Evolutionary conservation across 2,888 invertebrate species (phyloP), one percentile per base, ranked within the genome.

Genomic region (Cenopis cana): DNA sequence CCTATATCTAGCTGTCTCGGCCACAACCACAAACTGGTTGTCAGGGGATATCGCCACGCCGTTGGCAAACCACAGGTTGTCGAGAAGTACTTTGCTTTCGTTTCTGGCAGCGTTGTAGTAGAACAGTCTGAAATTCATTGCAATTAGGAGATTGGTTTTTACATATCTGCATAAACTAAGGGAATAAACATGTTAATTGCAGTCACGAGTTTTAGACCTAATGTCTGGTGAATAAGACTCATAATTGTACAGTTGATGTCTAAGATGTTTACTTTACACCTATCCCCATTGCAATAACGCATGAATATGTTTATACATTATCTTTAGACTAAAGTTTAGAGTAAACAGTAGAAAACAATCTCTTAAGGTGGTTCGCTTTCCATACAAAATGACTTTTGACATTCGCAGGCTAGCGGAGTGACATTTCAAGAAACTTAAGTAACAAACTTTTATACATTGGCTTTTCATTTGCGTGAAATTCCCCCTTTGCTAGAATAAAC

Each of bases 11-110:
- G 87, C 82, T 0, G 96, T 95, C 89, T 99, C 99, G 1, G 95
- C 89, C 0, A 98, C 95, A 33, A 99, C 87, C 3, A 99, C 84
- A 81, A 96, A 98, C 73, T 97, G 95, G 84, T 97, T 96, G 81
- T 98, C 96, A 6, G 96, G 95, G 14, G 98, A 97, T 0, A 99
- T 81, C 64, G 94, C 95, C 29, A 99, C 87, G 17, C 99, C 99
- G 88, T 99, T 99, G 0, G 99, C 94, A 88, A 99, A 98, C 86
- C 95, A 95, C 0, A 99, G 81, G 59, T 96, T 94, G 74, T 96
- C 95, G 0, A 97, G 82, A 36, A 99, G 87, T 2, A 98, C 96
- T 81, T 94, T 95, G 81, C 96, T 97, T 75, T 94, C 94, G 81
- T 97, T 97, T 73, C 95, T 97, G 62, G 94, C 95, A 0, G 97